Evolutionary conservation across 2,888 invertebrate genomes (phyloP).

Genomic region (Ophraella communa): DNA sequence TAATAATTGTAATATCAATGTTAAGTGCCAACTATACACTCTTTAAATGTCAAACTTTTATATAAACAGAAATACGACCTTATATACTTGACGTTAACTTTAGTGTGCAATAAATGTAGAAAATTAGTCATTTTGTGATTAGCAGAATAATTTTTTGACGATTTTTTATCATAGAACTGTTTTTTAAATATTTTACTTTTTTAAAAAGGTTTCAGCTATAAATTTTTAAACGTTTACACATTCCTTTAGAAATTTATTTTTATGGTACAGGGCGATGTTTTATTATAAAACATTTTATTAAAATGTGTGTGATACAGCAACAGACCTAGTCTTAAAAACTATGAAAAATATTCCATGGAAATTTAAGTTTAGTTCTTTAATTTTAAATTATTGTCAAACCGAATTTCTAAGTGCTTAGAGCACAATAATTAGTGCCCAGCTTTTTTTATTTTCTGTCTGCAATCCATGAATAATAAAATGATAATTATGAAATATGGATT

Average conservation of each 20-base stretch:
- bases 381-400: no score
- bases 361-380: no score
- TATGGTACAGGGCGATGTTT: background rate
- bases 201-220: background rate
- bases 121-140: background rate
- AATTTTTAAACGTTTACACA: background rate
- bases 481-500: no score
- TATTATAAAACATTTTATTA: no score
- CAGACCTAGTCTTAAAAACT: no score
- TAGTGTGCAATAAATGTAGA: constrained; percentile 15
- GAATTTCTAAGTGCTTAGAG: no score
- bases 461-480: no score
- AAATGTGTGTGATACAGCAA: no score
- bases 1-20: constrained; percentile 10
- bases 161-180: background rate
- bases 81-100: constrained; percentile 10
- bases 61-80: constrained; percentile 6
- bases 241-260: background rate
- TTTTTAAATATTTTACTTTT: background rate
- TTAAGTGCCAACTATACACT: constrained; percentile 22
- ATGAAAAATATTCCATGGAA: no score
- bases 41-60: constrained; percentile 15
- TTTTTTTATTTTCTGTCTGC: no score
- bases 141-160: no score
- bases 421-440: no score